These are phyloP conservation scores for Sebastes matsubarae DNA, from an alignment of 2,797 vertebrate species.

Conservation along the genomic window DNA sequence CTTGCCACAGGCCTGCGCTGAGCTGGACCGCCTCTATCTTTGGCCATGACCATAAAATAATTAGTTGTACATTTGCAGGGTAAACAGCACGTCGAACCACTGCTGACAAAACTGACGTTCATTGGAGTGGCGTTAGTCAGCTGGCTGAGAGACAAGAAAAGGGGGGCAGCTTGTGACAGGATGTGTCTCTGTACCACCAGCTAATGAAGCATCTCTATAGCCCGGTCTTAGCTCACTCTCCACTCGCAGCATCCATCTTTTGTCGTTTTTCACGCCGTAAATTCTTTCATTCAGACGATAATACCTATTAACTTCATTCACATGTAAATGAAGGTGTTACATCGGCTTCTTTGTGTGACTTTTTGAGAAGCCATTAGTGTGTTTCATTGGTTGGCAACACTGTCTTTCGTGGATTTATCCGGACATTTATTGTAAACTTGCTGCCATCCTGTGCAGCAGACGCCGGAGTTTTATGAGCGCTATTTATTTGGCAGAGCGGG, in stretches of 20 bases:
- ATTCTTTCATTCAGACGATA: constrained; percentile 34
- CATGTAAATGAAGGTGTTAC: constrained; percentile 50
- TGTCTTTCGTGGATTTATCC: constrained; percentile 73
- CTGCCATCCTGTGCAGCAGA: constrained; percentile 72
- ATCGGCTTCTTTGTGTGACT: constrained; percentile 51
- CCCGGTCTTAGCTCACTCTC: neutral
- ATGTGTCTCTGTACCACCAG: constrained; percentile 22
- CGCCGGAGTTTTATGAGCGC: constrained; percentile 71
- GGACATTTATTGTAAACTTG: constrained; percentile 79
- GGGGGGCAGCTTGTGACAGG: constrained; percentile 46
- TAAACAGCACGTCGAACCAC: constrained; percentile 64
- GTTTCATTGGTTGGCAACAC: constrained; percentile 74
- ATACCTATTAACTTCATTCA: constrained; percentile 49
- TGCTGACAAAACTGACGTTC: constrained; percentile 62
- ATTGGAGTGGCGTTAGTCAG: constrained; percentile 58
- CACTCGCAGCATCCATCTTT: neutral
- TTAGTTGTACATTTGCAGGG: constrained; percentile 73
- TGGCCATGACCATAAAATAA: constrained; percentile 66
- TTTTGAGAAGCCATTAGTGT: constrained; percentile 65
- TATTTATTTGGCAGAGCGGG: constrained; percentile 72
- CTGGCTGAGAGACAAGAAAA: constrained; percentile 46
- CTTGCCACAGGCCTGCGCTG: constrained; percentile 67
- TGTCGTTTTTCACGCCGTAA: constrained; percentile 4
- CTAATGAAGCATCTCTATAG: constrained; percentile 18
- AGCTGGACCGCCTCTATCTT: constrained; percentile 63